Conservation (phyloP, 2,113 vertebrate species). For the Apodemus speciosus region DNA sequence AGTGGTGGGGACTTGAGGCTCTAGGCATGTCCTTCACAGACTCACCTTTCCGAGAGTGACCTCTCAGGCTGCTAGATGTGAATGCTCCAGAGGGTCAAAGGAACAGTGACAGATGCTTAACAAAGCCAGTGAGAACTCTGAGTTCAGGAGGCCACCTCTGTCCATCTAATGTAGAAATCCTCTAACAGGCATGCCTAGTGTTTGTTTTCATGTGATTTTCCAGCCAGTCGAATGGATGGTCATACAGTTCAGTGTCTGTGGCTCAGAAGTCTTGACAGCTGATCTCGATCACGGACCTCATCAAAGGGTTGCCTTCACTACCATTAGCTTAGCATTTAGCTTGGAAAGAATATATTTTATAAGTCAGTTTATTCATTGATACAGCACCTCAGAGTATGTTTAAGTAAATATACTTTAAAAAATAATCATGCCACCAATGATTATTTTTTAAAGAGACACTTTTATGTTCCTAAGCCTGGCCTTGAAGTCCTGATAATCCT, state of each 20-base stretch:
- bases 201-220: not conserved
- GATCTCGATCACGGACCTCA: not conserved
- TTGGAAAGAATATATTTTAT: not conserved
- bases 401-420: conserved; percentile 17
- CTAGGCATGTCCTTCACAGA: not conserved
- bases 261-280: not conserved
- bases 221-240: not conserved
- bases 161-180: not conserved
- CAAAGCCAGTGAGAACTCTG: not conserved
- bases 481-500: not conserved
- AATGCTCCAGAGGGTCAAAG: not conserved
- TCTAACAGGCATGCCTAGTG: not conserved
- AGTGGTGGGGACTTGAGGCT: not conserved
- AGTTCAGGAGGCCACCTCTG: not conserved
- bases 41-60: not conserved
- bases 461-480: not conserved
- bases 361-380: not conserved
- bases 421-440: not conserved
- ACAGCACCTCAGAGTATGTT: conserved; percentile 8
- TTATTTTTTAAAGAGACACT: not conserved
- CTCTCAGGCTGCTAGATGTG: not conserved
- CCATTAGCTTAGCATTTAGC: not conserved
- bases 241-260: not conserved
- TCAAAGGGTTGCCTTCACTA: not conserved
- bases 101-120: not conserved